phyloP scores from a whole-genome alignment of 2,888 invertebrate species.

The Drosophila pseudotalamancana region DNA sequence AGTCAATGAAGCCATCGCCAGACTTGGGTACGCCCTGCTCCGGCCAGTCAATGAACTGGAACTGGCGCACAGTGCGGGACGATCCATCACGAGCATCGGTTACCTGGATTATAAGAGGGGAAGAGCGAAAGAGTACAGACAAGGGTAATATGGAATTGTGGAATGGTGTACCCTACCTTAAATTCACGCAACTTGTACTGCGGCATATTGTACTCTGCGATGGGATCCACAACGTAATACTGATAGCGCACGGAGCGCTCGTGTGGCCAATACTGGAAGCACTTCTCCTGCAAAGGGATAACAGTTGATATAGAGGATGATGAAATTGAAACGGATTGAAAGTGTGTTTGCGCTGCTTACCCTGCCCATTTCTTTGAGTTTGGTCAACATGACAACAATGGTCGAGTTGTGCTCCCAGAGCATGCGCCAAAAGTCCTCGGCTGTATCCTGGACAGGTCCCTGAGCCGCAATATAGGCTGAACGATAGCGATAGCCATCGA shows the following conservation, averaged over 20 bases:
- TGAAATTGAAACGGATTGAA: too few relatives aligned
- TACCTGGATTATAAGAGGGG: constrained; percentile 85
- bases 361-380: constrained; percentile 98
- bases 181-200: constrained; percentile 99
- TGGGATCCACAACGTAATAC: constrained; percentile 99
- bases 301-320: not conserved
- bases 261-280: constrained; percentile 99
- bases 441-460: constrained; percentile 98
- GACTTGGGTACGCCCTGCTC: constrained; percentile 98
- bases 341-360: constrained; percentile 86
- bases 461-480: constrained; percentile 99
- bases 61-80: constrained; percentile 97
- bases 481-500: constrained; percentile 97
- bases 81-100: constrained; percentile 99
- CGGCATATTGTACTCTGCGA: constrained; percentile 99
- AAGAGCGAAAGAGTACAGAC: not conserved
- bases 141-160: too few relatives aligned
- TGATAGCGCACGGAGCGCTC: constrained; percentile 98
- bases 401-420: constrained; percentile 99
- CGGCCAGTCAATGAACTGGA: constrained; percentile 98
- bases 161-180: constrained; percentile 86
- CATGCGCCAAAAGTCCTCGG: constrained; percentile 99
- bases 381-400: constrained; percentile 99
- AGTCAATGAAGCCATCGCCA: constrained; percentile 99
- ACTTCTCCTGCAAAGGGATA: constrained; percentile 92